Evolutionary conservation across 2,113 vertebrate genomes (phyloP).

Genomic region (Calyptommatus sinebrachiatus): DNA sequence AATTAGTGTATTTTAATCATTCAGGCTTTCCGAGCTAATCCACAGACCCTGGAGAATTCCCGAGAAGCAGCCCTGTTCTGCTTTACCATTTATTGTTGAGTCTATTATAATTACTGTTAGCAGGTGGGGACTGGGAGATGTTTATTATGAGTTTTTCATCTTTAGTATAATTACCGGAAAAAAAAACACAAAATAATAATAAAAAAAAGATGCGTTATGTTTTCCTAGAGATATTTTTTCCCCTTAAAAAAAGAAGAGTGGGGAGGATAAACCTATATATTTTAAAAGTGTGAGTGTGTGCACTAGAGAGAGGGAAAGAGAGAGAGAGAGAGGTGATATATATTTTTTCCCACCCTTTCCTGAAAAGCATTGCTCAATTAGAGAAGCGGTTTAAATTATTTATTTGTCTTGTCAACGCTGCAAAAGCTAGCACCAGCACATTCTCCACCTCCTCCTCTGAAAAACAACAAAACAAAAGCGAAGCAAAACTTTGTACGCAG

Average conservation of each 20-base stretch:
- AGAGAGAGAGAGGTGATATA: no score
- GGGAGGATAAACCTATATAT: constrained; percentile 48
- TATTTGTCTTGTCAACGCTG: constrained; percentile 53
- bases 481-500: neutral
- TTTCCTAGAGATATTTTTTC: constrained; percentile 86
- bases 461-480: no score
- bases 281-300: neutral
- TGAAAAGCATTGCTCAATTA: constrained; percentile 68
- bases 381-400: constrained; percentile 49
- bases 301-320: no score
- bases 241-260: constrained; percentile 26
- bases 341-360: constrained; percentile 51
- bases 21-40: constrained; percentile 99
- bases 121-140: constrained; percentile 99
- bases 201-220: constrained; percentile 86
- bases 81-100: constrained; percentile 99
- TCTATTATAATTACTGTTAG: constrained; percentile 99
- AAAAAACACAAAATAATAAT: constrained; percentile 97
- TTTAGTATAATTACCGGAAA: constrained; percentile 99
- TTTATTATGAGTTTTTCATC: constrained; percentile 99
- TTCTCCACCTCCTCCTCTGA: no score
- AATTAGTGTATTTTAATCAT: constrained; percentile 99
- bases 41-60: constrained; percentile 99
- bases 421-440: constrained; percentile 2
- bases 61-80: constrained; percentile 99